A percentile compares a stretch with the other conserved stretches of the same genome.
Evolutionary conservation across 2,888 invertebrate genomes (phyloP).

Genomic region (Malacosoma neustria): DNA sequence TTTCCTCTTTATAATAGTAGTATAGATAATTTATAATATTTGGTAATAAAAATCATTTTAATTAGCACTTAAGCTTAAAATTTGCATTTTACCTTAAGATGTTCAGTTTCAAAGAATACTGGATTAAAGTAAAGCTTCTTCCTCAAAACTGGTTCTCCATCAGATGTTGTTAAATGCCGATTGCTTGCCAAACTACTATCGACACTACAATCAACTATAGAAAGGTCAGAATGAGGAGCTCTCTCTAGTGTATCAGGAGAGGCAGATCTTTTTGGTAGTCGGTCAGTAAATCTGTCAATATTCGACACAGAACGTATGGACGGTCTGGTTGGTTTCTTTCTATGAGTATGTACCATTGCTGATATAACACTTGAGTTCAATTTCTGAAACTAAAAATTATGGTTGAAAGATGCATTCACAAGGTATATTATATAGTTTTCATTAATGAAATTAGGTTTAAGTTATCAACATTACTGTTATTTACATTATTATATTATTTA

Average conservation of each 20-base stretch:
- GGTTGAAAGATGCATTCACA: no score
- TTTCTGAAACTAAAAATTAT: slow-evolving; percentile 47
- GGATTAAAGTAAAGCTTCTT: slow-evolving; percentile 92
- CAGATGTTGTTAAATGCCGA: slow-evolving; percentile 41
- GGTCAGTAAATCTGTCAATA: slow-evolving; percentile 41
- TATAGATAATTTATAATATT: no score
- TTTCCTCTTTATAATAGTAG: no score
- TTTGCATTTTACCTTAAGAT: slow-evolving; percentile 87
- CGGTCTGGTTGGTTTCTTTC: slow-evolving; percentile 49
- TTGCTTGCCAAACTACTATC: slow-evolving; percentile 33
- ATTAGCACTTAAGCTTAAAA: no score
- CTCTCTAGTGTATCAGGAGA: slow-evolving; percentile 60
- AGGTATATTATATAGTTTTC: no score
- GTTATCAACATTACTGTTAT: no score
- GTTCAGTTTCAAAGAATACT: slow-evolving; percentile 91
- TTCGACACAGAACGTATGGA: slow-evolving; percentile 34
- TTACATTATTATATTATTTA: no score
- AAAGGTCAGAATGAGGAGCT: slow-evolving; percentile 63
- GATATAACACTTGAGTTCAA: slow-evolving; percentile 50
- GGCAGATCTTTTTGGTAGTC: slow-evolving; percentile 48
- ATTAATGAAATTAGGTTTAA: no score
- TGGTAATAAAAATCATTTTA: no score
- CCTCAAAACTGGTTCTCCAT: slow-evolving; percentile 66
- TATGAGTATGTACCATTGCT: slow-evolving; percentile 57
- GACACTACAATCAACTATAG: slow-evolving; percentile 56